A percentile compares a stretch with the other conserved stretches of the same genome.
Evolutionary conservation across 2,888 invertebrate genomes (phyloP).

Genomic region (Orthosia cruda): DNA sequence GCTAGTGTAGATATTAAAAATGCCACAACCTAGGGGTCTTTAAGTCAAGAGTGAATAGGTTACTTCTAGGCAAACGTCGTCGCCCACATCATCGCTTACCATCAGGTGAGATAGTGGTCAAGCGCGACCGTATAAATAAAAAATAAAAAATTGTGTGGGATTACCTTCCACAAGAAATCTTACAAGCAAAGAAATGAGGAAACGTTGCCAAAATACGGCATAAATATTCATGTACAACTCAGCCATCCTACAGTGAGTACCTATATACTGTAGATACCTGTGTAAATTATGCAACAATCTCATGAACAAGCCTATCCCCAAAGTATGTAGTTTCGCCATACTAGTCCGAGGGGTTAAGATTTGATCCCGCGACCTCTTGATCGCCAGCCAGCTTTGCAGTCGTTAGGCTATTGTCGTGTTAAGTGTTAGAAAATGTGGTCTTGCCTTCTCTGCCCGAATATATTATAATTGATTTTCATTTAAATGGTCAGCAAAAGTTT

Average conservation of each 20-base stretch:
- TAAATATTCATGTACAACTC: background rate
- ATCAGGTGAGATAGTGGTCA: too few species aligned
- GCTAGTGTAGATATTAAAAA: background rate
- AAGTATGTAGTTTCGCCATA: conserved; percentile 61
- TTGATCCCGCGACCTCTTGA: conserved; percentile 61
- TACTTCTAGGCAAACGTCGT: too few species aligned
- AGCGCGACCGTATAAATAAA: too few species aligned
- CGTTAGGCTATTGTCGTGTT: conserved; percentile 55
- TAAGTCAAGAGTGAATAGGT: too few species aligned
- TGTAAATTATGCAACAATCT: conserved; percentile 35
- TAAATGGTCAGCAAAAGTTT: conserved; percentile 49
- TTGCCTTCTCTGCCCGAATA: conserved; percentile 53
- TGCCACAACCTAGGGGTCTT: too few species aligned
- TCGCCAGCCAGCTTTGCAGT: conserved; percentile 37
- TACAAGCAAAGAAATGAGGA: too few species aligned
- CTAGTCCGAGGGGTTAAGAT: conserved; percentile 51
- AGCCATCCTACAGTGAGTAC: background rate
- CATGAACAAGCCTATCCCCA: conserved; percentile 42
- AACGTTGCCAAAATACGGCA: background rate
- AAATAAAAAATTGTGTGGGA: too few species aligned
- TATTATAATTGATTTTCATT: conserved; percentile 60
- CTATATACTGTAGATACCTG: conserved; percentile 3
- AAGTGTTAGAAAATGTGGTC: conserved; percentile 64
- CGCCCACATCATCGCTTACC: too few species aligned
- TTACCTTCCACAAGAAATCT: background rate